Conservation (phyloP, 2,113 vertebrate species). For the Platysternon megacephalum region DNA sequence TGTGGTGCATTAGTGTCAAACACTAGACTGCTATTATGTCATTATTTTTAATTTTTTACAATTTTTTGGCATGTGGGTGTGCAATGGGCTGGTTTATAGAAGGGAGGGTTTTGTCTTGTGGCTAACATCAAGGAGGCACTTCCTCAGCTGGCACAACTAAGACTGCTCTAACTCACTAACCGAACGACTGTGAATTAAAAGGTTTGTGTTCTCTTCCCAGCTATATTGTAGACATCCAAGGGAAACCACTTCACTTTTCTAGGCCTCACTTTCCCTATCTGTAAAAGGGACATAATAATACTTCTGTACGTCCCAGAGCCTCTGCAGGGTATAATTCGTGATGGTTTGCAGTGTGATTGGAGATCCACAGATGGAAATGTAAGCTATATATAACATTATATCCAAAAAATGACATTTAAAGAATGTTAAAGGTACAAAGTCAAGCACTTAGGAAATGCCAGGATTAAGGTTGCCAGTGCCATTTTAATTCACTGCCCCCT, state of each 20-base stretch:
- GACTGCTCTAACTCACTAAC: not conserved
- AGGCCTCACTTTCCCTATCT: not conserved
- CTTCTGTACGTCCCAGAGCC: too few species aligned
- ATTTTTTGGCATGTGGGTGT: not conserved
- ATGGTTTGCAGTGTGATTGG: not conserved
- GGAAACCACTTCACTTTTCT: not conserved
- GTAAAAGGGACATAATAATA: not conserved
- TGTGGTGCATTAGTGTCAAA: not conserved
- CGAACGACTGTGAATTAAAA: fast-evolving
- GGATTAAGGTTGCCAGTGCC: not conserved
- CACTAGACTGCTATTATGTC: not conserved
- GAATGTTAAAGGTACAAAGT: not conserved
- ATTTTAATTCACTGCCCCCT: not conserved
- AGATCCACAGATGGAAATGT: not conserved
- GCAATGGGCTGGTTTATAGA: not conserved
- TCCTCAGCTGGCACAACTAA: not conserved
- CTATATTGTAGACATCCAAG: not conserved
- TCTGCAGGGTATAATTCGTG: too few species aligned
- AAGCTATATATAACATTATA: not conserved
- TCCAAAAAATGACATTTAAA: not conserved
- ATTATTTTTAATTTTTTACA: not conserved
- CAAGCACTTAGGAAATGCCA: not conserved
- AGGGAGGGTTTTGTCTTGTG: not conserved
- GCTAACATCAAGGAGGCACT: not conserved
- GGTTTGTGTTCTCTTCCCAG: not conserved